phyloP scores from a whole-genome alignment of 2,113 vertebrate species.

The Cichladusa arquata region DNA sequence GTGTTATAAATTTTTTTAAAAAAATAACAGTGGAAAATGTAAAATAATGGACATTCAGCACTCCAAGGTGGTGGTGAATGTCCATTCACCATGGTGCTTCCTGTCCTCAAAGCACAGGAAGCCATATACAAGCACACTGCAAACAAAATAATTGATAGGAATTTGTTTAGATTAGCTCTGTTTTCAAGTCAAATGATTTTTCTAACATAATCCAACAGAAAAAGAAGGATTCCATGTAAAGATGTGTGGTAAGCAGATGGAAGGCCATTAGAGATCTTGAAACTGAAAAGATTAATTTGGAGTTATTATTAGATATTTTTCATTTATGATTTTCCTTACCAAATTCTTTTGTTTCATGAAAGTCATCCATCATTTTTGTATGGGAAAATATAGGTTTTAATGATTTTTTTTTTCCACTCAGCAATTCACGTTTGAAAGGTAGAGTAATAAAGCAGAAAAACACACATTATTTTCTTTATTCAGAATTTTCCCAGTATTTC shows the following conservation, averaged over 20 bases:
- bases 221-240: background rate
- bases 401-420: background rate
- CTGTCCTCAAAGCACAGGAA: background rate
- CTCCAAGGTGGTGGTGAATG: background rate
- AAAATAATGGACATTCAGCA: background rate
- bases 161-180: background rate
- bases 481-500: background rate
- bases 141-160: background rate
- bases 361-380: background rate
- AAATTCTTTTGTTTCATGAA: background rate
- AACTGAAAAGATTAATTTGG: background rate
- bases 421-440: background rate
- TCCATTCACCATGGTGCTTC: background rate
- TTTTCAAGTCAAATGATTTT: background rate
- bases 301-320: background rate
- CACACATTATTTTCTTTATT: background rate
- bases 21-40: background rate
- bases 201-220: background rate
- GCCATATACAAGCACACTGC: background rate
- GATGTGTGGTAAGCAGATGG: background rate
- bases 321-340: background rate
- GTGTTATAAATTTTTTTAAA: background rate
- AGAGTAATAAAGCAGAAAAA: background rate
- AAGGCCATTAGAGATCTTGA: background rate
- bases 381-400: background rate